Percentiles rank a stretch among this genome's conserved stretches.
Evolutionary conservation across 1,140 invertebrate species (phyloP).

Genomic region (Trypoxylus dichotomus): DNA sequence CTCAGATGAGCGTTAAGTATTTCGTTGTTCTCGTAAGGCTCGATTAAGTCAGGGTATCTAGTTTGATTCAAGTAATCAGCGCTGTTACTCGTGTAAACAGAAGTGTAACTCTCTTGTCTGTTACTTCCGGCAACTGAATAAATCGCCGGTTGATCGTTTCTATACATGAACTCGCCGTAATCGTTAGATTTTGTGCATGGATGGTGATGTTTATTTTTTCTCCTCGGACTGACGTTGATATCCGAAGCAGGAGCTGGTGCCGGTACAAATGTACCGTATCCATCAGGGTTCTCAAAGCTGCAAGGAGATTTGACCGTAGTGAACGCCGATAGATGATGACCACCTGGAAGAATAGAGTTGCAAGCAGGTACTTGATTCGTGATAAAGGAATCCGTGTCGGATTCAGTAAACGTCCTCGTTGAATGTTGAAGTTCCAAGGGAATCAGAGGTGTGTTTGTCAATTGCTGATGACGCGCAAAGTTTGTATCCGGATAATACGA

Average conservation of each 20-base stretch:
- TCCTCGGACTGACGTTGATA: slow-evolving; percentile 52
- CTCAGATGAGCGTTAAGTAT: slow-evolving; percentile 52
- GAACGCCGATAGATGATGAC: slow-evolving; percentile 56
- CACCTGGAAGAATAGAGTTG: slow-evolving; percentile 50
- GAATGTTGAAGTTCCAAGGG: slow-evolving; percentile 29
- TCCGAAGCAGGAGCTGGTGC: slow-evolving; percentile 56
- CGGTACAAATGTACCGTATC: slow-evolving; percentile 57
- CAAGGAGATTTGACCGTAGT: slow-evolving; percentile 56
- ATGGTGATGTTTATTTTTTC: slow-evolving; percentile 43
- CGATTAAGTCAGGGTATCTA: slow-evolving; percentile 68
- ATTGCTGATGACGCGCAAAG: slow-evolving; percentile 29
- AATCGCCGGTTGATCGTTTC: slow-evolving; percentile 66
- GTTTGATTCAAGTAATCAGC: slow-evolving; percentile 62
- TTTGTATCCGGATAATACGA: slow-evolving; percentile 38
- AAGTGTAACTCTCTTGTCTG: slow-evolving; percentile 67
- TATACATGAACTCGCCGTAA: slow-evolving; percentile 56
- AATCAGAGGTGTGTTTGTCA: not conserved
- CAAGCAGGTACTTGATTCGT: slow-evolving; percentile 46
- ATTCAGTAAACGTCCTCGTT: slow-evolving; percentile 42
- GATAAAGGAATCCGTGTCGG: slow-evolving; percentile 51
- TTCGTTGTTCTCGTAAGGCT: slow-evolving; percentile 65
- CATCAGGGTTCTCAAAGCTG: slow-evolving; percentile 50
- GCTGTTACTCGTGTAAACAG: slow-evolving; percentile 68
- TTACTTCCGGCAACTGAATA: slow-evolving; percentile 74
- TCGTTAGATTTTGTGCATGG: slow-evolving; percentile 27